These are phyloP conservation scores for Notothenia rossii DNA, from an alignment of 2,113 vertebrate genomes.

Conservation along the genomic window DNA sequence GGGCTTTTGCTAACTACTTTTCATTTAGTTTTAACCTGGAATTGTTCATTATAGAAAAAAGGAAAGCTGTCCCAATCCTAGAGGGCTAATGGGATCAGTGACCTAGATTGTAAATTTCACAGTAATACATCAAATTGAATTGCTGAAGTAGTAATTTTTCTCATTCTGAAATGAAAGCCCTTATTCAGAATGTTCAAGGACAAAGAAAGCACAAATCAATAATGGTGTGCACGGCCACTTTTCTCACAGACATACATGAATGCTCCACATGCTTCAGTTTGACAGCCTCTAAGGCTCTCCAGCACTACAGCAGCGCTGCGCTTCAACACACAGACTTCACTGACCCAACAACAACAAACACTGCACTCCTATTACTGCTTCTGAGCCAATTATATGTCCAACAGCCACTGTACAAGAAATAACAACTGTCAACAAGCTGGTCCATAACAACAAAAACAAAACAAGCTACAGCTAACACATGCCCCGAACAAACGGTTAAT, in stretches of 20 bases:
- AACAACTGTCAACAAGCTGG: conserved; percentile 48
- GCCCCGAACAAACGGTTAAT: conserved; percentile 31
- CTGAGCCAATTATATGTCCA: conserved; percentile 49
- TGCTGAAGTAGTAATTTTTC: conserved; percentile 57
- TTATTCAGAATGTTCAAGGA: conserved; percentile 48
- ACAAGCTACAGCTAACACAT: conserved; percentile 37
- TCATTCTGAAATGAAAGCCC: conserved; percentile 39
- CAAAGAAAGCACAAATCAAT: conserved; percentile 57
- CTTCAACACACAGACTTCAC: conserved; percentile 32
- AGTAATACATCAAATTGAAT: conserved; percentile 67
- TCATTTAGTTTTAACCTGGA: conserved; percentile 64
- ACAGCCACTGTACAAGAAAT: conserved; percentile 42
- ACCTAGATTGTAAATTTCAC: conserved; percentile 78
- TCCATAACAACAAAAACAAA: conserved; percentile 26
- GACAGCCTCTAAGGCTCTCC: conserved; percentile 45
- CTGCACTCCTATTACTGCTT: conserved; percentile 48
- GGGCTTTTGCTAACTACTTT: conserved; percentile 47
- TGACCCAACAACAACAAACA: conserved; percentile 44
- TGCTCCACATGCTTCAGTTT: conserved; percentile 35
- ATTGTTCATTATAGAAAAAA: conserved; percentile 67
- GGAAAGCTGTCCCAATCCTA: conserved; percentile 57
- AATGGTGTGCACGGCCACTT: conserved; percentile 21
- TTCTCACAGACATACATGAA: conserved; percentile 59
- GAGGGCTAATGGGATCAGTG: conserved; percentile 75
- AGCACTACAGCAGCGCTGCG: conserved; percentile 22